Evolutionary conservation across 2,888 invertebrate genomes (phyloP).

Genomic region (Chaitophorus viminalis): DNA sequence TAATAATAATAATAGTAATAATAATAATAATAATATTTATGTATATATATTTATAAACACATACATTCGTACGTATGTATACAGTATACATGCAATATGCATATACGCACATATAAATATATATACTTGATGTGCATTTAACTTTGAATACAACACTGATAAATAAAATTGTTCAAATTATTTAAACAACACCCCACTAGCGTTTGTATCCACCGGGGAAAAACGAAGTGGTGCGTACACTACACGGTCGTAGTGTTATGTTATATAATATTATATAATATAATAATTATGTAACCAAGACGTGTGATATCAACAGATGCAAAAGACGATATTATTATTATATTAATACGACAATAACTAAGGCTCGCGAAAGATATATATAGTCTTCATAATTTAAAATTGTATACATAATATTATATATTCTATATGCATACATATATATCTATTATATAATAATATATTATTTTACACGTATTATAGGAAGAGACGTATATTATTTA

Average conservation of each 20-base stretch:
- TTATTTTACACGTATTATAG: constrained; percentile 47
- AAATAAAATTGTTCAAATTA: constrained; percentile 51
- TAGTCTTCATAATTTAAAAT: constrained; percentile 33
- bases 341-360: constrained; percentile 40
- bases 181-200: constrained; percentile 15
- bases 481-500: constrained; percentile 57
- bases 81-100: neutral
- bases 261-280: neutral
- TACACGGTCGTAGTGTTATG: constrained; percentile 14
- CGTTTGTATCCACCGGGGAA: constrained; percentile 5
- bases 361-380: constrained; percentile 49
- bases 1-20: constrained; percentile 18
- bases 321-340: constrained; percentile 30
- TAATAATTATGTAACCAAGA: neutral
- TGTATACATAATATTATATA: constrained; percentile 28
- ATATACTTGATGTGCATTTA: constrained; percentile 34
- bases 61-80: neutral
- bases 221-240: constrained; percentile 2
- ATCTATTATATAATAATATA: neutral
- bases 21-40: constrained; percentile 45
- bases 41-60: constrained; percentile 35
- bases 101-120: neutral
- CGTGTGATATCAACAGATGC: constrained; percentile 45
- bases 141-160: constrained; percentile 49
- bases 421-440: constrained; percentile 19